Percentiles rank a stretch among this genome's conserved stretches.
phyloP scores from a whole-genome alignment of 2,888 invertebrate species.

The Idaea dimidiata region DNA sequence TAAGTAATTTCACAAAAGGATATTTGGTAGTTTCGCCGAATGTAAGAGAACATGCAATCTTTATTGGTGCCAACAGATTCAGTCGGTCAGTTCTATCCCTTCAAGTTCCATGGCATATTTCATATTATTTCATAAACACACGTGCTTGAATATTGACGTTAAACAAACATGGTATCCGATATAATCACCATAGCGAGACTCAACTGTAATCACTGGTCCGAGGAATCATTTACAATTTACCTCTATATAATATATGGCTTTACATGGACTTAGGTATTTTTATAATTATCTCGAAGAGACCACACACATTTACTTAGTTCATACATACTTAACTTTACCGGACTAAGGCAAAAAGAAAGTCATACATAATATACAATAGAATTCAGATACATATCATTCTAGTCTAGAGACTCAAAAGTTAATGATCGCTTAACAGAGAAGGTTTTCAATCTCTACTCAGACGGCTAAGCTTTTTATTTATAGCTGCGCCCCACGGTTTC shows the following conservation, averaged over 20 bases:
- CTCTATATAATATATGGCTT: constrained; percentile 7
- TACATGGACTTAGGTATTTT: constrained; percentile 11
- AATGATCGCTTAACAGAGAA: too few relatives aligned
- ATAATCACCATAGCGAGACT: constrained; percentile 21
- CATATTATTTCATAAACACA: constrained; percentile 49
- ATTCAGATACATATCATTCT: too few relatives aligned
- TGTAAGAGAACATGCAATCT: too few relatives aligned
- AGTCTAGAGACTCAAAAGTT: too few relatives aligned
- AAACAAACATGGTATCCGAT: constrained; percentile 50
- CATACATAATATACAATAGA: too few relatives aligned
- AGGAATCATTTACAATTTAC: constrained; percentile 27
- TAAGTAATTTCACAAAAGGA: too few relatives aligned
- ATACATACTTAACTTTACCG: too few relatives aligned
- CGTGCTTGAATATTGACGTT: constrained; percentile 39
- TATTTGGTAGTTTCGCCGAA: too few relatives aligned
- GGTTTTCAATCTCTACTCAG: too few relatives aligned
- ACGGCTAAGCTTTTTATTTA: too few relatives aligned
- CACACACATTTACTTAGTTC: constrained; percentile 15
- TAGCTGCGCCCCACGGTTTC: too few relatives aligned
- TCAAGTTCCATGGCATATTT: constrained; percentile 2
- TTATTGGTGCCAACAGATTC: not conserved
- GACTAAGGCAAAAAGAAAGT: too few relatives aligned
- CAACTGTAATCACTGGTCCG: constrained; percentile 20
- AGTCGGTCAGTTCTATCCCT: not conserved
- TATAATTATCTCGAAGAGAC: constrained; percentile 17